Conservation (phyloP, 1,140 invertebrate species). For the Scaptomyza hsui region DNA sequence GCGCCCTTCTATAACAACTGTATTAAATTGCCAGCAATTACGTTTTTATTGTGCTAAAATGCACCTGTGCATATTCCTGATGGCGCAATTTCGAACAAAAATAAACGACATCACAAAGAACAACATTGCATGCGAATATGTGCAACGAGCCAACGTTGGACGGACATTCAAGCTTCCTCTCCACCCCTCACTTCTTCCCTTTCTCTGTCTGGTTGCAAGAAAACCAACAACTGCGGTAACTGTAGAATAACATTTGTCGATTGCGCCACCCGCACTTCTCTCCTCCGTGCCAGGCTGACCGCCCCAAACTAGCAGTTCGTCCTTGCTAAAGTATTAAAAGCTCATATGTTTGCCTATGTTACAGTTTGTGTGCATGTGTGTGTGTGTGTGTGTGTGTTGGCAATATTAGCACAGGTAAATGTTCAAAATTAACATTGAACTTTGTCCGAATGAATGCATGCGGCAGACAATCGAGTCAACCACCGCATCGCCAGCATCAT, state of each 20-base stretch:
- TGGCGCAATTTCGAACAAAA: conserved; percentile 82
- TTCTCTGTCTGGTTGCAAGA: conserved; percentile 39
- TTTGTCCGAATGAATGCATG: conserved; percentile 50
- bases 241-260: conserved; percentile 67
- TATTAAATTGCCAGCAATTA: conserved; percentile 81
- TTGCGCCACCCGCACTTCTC: conserved; percentile 2
- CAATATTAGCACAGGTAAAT: conserved; percentile 81
- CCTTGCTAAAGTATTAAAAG: conserved; percentile 31
- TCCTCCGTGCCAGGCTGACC: conserved; percentile 18
- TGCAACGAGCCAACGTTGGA: background rate
- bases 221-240: conserved; percentile 77
- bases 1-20: conserved; percentile 55
- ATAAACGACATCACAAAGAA: conserved; percentile 82
- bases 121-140: conserved; percentile 62
- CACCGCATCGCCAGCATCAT: conserved; percentile 1
- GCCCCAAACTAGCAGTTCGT: background rate
- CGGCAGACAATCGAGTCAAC: conserved; percentile 34
- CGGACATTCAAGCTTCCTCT: background rate
- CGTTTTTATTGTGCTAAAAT: conserved; percentile 83
- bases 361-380: conserved; percentile 2
- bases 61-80: conserved; percentile 83
- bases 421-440: conserved; percentile 81
- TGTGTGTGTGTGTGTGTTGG: conserved; percentile 41
- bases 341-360: conserved; percentile 27
- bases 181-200: background rate